Conservation (phyloP, 2,113 vertebrate species). For the Neodontobutis hainanensis region DNA sequence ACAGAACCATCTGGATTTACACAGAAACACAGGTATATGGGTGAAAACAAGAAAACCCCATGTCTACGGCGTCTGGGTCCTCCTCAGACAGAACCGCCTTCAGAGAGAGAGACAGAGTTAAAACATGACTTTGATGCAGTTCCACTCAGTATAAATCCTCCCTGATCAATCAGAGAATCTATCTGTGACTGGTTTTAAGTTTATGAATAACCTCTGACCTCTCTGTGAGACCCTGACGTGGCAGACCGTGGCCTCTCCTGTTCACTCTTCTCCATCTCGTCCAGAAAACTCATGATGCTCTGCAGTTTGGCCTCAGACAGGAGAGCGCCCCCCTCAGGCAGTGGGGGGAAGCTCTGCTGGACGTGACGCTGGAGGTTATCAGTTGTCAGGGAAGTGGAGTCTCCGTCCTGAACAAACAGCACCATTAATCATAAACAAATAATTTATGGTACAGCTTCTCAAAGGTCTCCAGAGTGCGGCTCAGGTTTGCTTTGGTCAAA, state of each 20-base stretch:
- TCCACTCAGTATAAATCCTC: no score
- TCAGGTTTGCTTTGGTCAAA: no score
- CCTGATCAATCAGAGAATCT: no score
- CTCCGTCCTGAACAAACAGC: constrained; percentile 68
- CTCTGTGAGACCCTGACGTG: constrained; percentile 80
- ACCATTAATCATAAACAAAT: no score
- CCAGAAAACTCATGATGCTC: constrained; percentile 94
- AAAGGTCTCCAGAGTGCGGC: no score
- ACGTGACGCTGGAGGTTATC: constrained; percentile 91
- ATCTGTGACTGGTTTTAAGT: neutral
- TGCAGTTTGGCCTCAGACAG: constrained; percentile 94
- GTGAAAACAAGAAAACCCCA: no score
- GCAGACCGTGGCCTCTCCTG: constrained; percentile 85
- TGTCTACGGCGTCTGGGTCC: no score
- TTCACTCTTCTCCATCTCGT: constrained; percentile 92
- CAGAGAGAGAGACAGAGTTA: no score
- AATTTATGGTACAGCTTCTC: no score
- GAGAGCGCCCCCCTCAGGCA: constrained; percentile 82
- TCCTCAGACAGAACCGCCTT: no score
- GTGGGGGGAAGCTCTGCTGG: constrained; percentile 76
- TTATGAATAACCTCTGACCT: constrained; percentile 67
- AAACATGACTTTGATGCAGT: no score
- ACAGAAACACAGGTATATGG: neutral
- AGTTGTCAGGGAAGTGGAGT: constrained; percentile 85
- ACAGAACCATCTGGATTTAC: constrained; percentile 75